phyloP scores from a whole-genome alignment of 2,888 invertebrate genomes.

The Synergus umbraculus region DNA sequence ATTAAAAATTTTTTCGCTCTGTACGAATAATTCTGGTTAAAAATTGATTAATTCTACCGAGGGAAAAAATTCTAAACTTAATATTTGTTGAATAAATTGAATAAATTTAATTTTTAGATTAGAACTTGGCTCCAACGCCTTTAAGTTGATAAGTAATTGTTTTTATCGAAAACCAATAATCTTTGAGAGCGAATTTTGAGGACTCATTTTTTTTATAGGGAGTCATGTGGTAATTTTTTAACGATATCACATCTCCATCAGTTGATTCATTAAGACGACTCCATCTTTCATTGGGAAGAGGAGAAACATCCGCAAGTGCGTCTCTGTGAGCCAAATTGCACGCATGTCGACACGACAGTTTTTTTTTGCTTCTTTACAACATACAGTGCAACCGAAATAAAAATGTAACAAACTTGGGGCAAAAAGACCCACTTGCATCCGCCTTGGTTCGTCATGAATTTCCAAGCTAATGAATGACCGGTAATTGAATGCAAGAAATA shows the following conservation, averaged over 20 bases:
- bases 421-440: conserved; percentile 63
- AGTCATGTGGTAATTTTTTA: conserved; percentile 3
- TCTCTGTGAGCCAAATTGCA: conserved; percentile 47
- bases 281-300: conserved; percentile 45
- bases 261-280: conserved; percentile 22
- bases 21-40: too few species aligned
- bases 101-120: too few species aligned
- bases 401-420: conserved; percentile 59
- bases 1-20: too few species aligned
- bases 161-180: background rate
- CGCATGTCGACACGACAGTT: conserved; percentile 47
- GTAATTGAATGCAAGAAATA: conserved; percentile 11
- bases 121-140: too few species aligned
- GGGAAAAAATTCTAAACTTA: too few species aligned
- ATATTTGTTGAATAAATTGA: too few species aligned
- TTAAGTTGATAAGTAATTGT: background rate
- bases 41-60: too few species aligned
- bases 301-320: conserved; percentile 47
- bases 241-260: conserved; percentile 7
- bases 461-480: conserved; percentile 35
- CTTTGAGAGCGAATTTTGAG: background rate
- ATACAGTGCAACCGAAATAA: conserved; percentile 57
- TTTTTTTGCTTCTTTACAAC: conserved; percentile 41
- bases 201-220: background rate
- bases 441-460: conserved; percentile 49